phyloP scores from a whole-genome alignment of 2,888 invertebrate genomes.

The Acrocyrtus sp. region DNA sequence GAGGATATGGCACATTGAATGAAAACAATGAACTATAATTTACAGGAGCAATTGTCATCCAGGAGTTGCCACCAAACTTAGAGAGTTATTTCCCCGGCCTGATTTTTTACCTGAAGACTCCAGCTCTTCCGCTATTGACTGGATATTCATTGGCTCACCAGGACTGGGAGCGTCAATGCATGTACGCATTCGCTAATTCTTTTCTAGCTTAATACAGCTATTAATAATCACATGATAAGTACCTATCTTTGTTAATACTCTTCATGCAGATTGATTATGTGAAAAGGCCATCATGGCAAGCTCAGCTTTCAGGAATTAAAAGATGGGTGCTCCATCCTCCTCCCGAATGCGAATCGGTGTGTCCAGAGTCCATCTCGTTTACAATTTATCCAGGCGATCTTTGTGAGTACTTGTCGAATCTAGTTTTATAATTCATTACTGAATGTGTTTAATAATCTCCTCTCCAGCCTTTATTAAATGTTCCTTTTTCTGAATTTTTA shows the following conservation, averaged over 20 bases:
- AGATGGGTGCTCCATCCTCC: slow-evolving; percentile 83
- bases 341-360: slow-evolving; percentile 85
- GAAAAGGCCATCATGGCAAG: slow-evolving; percentile 92
- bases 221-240: neutral
- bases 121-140: slow-evolving; percentile 89
- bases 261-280: slow-evolving; percentile 85
- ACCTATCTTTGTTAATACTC: neutral
- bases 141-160: slow-evolving; percentile 87
- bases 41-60: slow-evolving; percentile 87
- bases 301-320: slow-evolving; percentile 86
- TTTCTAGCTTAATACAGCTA: neutral
- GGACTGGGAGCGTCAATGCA: slow-evolving; percentile 92
- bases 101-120: slow-evolving; percentile 88
- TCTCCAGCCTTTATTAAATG: slow-evolving; percentile 20
- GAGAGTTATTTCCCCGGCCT: slow-evolving; percentile 81
- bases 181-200: slow-evolving; percentile 70
- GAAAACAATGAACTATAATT: too few species aligned
- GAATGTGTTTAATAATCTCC: neutral
- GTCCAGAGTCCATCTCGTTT: slow-evolving; percentile 76
- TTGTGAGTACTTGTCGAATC: slow-evolving; percentile 69
- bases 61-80: slow-evolving; percentile 77
- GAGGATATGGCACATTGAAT: neutral
- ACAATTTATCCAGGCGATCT: slow-evolving; percentile 88
- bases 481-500: slow-evolving; percentile 69
- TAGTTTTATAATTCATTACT: slow-evolving; percentile 19